These are phyloP conservation scores for Neotragus moschatus DNA, from an alignment of 2,113 vertebrate species.

Conservation along the genomic window DNA sequence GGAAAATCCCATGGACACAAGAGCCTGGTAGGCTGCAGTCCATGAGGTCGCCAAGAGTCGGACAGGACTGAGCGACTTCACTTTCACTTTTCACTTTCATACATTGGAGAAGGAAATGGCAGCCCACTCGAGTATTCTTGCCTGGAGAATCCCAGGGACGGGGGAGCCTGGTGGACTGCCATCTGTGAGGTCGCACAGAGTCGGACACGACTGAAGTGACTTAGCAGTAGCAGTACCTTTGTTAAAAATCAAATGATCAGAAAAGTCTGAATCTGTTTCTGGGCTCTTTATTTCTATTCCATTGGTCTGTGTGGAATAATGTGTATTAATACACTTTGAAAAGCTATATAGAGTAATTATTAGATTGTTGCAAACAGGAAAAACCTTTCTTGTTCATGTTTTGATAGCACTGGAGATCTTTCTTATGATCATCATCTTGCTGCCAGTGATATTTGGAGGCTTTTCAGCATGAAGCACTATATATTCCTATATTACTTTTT, in stretches of 20 bases:
- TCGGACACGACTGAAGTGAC: no score
- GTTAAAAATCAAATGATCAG: not conserved
- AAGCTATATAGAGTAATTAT: not conserved
- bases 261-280: not conserved
- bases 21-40: no score
- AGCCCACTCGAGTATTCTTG: no score
- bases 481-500: not conserved
- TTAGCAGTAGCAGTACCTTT: no score
- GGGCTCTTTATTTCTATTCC: not conserved
- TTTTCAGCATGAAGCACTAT: not conserved
- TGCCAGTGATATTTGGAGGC: not conserved
- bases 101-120: no score
- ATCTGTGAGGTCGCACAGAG: no score
- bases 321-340: not conserved
- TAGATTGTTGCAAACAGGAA: not conserved
- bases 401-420: not conserved
- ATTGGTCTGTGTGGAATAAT: not conserved
- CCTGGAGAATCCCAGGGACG: no score
- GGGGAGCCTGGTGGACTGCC: no score
- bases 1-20: no score
- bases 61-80: no score
- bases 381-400: not conserved
- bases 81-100: no score
- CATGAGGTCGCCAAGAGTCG: no score
- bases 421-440: not conserved